Percentiles rank a stretch among this genome's conserved stretches.
Conservation (phyloP, 2,888 invertebrate species). For the Fabriciana adippe region DNA sequence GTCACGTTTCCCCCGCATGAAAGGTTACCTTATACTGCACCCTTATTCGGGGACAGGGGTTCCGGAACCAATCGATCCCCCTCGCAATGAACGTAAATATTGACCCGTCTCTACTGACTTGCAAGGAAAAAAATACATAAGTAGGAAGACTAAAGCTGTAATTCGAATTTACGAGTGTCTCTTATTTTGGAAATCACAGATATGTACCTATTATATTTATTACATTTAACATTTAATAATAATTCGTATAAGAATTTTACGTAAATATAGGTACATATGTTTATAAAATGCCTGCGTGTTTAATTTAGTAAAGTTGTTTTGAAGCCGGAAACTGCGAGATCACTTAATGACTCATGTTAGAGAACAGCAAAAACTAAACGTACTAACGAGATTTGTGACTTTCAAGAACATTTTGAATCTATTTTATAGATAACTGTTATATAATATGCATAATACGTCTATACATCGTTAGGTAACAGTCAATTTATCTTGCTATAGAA, state of each 20-base stretch:
- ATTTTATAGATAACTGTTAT: constrained; percentile 11
- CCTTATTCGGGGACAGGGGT: constrained; percentile 48
- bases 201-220: too few species aligned
- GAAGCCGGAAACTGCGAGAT: constrained; percentile 17
- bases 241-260: neutral
- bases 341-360: constrained; percentile 15
- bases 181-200: neutral
- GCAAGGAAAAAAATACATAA: constrained; percentile 31
- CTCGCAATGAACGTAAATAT: constrained; percentile 57
- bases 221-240: too few species aligned
- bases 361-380: constrained; percentile 20
- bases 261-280: neutral
- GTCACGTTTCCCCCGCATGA: constrained; percentile 34
- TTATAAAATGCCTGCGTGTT: neutral
- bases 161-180: constrained; percentile 7
- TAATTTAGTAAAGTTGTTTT: constrained; percentile 3
- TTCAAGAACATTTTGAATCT: constrained; percentile 22
- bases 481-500: constrained; percentile 10
- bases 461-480: constrained; percentile 22
- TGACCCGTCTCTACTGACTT: constrained; percentile 52
- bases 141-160: constrained; percentile 14
- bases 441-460: constrained; percentile 20
- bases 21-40: constrained; percentile 55
- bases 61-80: constrained; percentile 65
- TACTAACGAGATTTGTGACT: constrained; percentile 13